Base-by-base conservation (phyloP, 2,888 invertebrate species). In the Cheilosia variabilis region DNA sequence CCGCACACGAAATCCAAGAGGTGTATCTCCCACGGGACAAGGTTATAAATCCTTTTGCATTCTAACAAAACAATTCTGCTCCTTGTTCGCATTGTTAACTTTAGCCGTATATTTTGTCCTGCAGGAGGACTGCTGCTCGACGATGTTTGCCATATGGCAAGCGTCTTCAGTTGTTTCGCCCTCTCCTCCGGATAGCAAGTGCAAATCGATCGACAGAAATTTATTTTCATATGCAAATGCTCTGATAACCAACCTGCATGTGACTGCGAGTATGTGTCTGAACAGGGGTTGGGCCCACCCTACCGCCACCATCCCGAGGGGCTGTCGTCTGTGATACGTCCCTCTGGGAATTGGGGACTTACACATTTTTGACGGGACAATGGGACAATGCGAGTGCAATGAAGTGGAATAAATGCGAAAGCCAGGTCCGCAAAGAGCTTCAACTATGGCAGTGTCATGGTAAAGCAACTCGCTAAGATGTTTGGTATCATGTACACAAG, bases 191-290 rank as follows among this genome's bases (percentile, higher is more conserved):
- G 41, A 63, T 4, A 22, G 13, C 1, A 41, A 66, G 15, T 52
- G 52, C 60, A 86, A 86, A 86, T 86, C 86, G 86, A 81, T 81
- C 52, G 62, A 81, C 37, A 66, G 52, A 86, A 81, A 86, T 86
- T 81, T 86, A 86, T 86, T 81, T 81, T 81, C 81, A 81, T 77
- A 86, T 86, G 86, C 86, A 86, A 86, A 86, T 86, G 68, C 81
- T 77, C 81, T 86, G 73, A 80, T 43, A 72, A 52, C 71, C 63
- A 57, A 76, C 66, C 43, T 60, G 57, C 52, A 63, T 57, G 17
- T 69, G 55, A 50, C 27, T 72, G 47, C 55, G 37, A 37, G 37
- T 13, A 27, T 63, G 31, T 37, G 63, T 43, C 55, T 17, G 13
- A 37, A 31, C n/a, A 17, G 34, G 41, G 68, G 41, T 58, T 58